Percentiles rank a stretch among this genome's conserved stretches.
Conservation (phyloP, 2,888 invertebrate genomes). For the Hybos culiciformis region DNA sequence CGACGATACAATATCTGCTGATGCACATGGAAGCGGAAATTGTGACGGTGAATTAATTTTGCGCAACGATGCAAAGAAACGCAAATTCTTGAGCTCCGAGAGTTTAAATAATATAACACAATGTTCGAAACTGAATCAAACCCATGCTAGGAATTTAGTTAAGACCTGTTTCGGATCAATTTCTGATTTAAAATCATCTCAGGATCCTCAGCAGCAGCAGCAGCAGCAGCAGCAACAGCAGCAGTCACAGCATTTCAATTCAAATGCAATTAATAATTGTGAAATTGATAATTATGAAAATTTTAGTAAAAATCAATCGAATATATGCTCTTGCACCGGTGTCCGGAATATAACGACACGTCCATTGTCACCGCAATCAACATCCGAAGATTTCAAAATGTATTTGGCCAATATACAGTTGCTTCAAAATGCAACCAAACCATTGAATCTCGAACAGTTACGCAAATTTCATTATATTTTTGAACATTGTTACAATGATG, state of each 20-base stretch:
- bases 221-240: slow-evolving; percentile 5
- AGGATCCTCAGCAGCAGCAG: slow-evolving; percentile 7
- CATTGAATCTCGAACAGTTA: slow-evolving; percentile 46
- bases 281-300: background rate
- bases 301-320: slow-evolving; percentile 4
- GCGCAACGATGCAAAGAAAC: slow-evolving; percentile 21
- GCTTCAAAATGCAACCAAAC: slow-evolving; percentile 54
- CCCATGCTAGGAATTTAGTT: slow-evolving; percentile 22
- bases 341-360: slow-evolving; percentile 46
- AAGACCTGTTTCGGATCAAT: slow-evolving; percentile 34
- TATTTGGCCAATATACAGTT: slow-evolving; percentile 61
- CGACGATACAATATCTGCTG: no score
- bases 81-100: slow-evolving; percentile 35
- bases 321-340: slow-evolving; percentile 33
- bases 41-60: slow-evolving; percentile 4
- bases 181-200: slow-evolving; percentile 32
- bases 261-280: background rate
- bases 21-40: slow-evolving; percentile 2
- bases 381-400: slow-evolving; percentile 54
- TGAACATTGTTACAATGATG: slow-evolving; percentile 41
- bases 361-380: slow-evolving; percentile 49
- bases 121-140: slow-evolving; percentile 25
- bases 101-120: slow-evolving; percentile 25
- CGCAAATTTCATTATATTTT: slow-evolving; percentile 45
- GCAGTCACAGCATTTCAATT: slow-evolving; percentile 7